phyloP scores from a whole-genome alignment of 2,113 vertebrate genomes.

The Tretioscincus oriximinensis region DNA sequence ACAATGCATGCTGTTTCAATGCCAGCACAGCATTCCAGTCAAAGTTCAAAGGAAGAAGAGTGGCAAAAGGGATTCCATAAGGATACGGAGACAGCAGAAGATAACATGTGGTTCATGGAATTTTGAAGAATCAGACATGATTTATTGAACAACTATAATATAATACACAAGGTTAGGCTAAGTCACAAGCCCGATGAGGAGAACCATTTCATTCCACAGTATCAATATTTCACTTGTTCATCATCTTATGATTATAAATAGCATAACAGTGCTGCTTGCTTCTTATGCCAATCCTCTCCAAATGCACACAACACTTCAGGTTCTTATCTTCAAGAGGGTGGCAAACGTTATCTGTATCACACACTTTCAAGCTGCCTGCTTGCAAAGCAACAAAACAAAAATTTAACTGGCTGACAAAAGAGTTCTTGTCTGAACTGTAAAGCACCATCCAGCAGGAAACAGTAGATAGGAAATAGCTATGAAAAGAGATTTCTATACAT shows the following conservation, averaged over 20 bases:
- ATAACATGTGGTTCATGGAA: too few species aligned
- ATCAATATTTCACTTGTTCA: neutral
- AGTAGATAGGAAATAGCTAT: fast-evolving
- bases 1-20: neutral
- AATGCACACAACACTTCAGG: neutral
- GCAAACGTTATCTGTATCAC: neutral
- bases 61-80: neutral
- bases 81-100: too few species aligned
- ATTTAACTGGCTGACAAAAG: neutral
- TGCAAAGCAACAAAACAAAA: neutral
- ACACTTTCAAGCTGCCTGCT: neutral
- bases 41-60: neutral
- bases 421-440: fast-evolving
- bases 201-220: neutral
- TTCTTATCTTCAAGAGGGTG: neutral
- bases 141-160: too few species aligned
- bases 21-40: neutral
- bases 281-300: neutral
- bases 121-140: neutral
- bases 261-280: neutral
- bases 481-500: fast-evolving
- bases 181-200: neutral
- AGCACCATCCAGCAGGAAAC: fast-evolving
- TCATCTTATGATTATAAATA: neutral
- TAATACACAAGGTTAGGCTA: neutral